Conservation (phyloP, 2,113 vertebrate genomes). For the Anguilla rostrata region DNA sequence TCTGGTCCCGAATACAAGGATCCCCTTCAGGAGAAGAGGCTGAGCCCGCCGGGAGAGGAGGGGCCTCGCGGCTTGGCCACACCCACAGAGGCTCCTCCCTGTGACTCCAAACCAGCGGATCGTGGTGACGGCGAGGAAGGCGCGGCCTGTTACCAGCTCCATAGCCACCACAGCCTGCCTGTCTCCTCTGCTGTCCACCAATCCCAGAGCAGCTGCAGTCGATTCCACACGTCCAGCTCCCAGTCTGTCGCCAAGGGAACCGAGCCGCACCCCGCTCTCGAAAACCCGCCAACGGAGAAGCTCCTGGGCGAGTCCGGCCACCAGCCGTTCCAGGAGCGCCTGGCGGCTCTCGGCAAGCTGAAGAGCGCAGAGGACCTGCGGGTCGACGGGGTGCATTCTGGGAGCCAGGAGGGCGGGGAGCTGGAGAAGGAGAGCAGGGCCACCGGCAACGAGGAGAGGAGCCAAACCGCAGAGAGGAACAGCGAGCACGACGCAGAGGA, state of each 20-base stretch:
- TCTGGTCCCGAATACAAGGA: slow-evolving; percentile 45
- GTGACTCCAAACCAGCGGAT: slow-evolving; percentile 24
- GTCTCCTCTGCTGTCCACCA: slow-evolving; percentile 39
- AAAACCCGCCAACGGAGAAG: slow-evolving; percentile 57
- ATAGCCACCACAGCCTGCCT: slow-evolving; percentile 56
- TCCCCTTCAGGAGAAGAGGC: slow-evolving; percentile 50
- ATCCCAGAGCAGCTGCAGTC: slow-evolving; percentile 38
- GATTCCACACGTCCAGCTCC: slow-evolving; percentile 27
- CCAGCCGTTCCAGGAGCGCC: slow-evolving; percentile 65
- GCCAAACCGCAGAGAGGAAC: slow-evolving; percentile 34
- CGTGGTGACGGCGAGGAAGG: slow-evolving; percentile 54
- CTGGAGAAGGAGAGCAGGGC: slow-evolving; percentile 10
- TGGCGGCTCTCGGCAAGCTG: slow-evolving; percentile 62
- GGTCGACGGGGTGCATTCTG: neutral
- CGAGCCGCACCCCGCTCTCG: slow-evolving; percentile 64
- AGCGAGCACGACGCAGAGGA: slow-evolving; percentile 22
- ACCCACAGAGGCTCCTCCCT: neutral
- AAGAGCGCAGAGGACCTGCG: slow-evolving; percentile 46
- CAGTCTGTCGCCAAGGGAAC: slow-evolving; percentile 41
- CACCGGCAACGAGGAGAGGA: slow-evolving; percentile 18
- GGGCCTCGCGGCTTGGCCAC: neutral
- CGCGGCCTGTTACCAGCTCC: slow-evolving; percentile 45
- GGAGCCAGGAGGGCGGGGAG: slow-evolving; percentile 2
- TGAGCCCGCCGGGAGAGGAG: slow-evolving; percentile 32
- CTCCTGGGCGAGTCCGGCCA: slow-evolving; percentile 56